Conservation (phyloP, 2,797 vertebrate species). For the Acropternis orthonyx region DNA sequence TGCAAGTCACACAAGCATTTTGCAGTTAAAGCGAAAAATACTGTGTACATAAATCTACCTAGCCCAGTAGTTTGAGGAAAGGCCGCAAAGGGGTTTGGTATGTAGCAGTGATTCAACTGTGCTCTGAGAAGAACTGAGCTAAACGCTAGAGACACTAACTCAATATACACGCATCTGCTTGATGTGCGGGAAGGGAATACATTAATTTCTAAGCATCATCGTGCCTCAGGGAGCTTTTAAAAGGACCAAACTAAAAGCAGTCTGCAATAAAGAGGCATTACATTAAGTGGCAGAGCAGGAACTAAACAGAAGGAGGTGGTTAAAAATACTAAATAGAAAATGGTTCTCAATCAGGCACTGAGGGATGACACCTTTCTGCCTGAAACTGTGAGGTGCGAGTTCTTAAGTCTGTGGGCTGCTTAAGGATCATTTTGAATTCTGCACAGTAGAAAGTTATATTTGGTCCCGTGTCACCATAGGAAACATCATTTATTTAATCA, state of each 20-base stretch:
- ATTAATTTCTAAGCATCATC: conserved; percentile 59
- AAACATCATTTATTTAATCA: background rate
- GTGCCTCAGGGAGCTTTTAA: conserved; percentile 62
- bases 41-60: background rate
- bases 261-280: conserved; percentile 45
- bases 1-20: background rate
- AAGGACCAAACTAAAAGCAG: conserved; percentile 66
- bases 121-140: conserved; percentile 35
- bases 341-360: background rate
- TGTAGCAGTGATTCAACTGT: conserved; percentile 24
- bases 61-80: background rate
- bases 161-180: conserved; percentile 58
- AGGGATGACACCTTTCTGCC: background rate
- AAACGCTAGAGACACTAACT: conserved; percentile 48
- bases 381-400: background rate
- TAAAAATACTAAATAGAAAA: conserved; percentile 24
- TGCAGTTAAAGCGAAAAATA: background rate
- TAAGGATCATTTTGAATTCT: background rate
- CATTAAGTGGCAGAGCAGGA: conserved; percentile 52
- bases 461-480: background rate
- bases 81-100: background rate
- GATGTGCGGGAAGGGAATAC: conserved; percentile 33
- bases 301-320: conserved; percentile 20
- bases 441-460: background rate
- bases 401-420: rapidly evolving